Evolutionary conservation across 2,888 invertebrate species (phyloP).

Genomic region (Steinernema hermaphroditum): DNA sequence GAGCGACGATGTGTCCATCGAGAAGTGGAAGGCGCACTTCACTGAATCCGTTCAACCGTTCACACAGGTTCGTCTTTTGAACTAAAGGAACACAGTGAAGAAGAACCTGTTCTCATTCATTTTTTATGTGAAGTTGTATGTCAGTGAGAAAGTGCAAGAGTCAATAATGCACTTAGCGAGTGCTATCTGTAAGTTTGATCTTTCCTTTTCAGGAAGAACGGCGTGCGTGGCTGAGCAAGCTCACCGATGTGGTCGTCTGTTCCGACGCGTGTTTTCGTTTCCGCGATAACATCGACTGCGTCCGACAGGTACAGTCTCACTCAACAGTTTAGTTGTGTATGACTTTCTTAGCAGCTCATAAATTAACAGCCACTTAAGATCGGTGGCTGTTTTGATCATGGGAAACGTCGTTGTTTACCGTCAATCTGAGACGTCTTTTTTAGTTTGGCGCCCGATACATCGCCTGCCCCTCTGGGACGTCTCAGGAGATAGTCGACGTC

Average conservation of each 20-base stretch:
- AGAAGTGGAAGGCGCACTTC: slow-evolving; percentile 59
- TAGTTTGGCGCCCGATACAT: slow-evolving; percentile 93
- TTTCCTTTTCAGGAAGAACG: slow-evolving; percentile 65
- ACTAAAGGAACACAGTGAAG: neutral
- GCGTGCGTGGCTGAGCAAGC: slow-evolving; percentile 69
- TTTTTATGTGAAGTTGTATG: too few species aligned
- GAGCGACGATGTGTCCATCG: slow-evolving; percentile 58
- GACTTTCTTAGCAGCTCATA: too few species aligned
- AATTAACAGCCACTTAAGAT: too few species aligned
- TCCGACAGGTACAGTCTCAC: slow-evolving; percentile 51
- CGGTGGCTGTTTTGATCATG: too few species aligned
- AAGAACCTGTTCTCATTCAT: too few species aligned
- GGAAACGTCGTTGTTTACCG: too few species aligned
- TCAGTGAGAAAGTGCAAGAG: too few species aligned
- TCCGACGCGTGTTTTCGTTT: slow-evolving; percentile 99
- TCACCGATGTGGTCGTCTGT: slow-evolving; percentile 78
- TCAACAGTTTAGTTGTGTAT: neutral
- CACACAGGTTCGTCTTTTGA: slow-evolving; percentile 54
- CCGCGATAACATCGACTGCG: slow-evolving; percentile 86
- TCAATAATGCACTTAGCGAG: neutral
- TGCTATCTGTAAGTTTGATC: neutral
- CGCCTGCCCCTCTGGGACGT: slow-evolving; percentile 90
- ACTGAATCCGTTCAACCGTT: slow-evolving; percentile 62
- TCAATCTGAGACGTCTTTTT: too few species aligned
- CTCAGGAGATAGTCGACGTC: slow-evolving; percentile 84